Evolutionary conservation across 2,888 invertebrate species (phyloP), one percentile per base, ranked within the genome.

Genomic region (Willowsia nigromaculata): DNA sequence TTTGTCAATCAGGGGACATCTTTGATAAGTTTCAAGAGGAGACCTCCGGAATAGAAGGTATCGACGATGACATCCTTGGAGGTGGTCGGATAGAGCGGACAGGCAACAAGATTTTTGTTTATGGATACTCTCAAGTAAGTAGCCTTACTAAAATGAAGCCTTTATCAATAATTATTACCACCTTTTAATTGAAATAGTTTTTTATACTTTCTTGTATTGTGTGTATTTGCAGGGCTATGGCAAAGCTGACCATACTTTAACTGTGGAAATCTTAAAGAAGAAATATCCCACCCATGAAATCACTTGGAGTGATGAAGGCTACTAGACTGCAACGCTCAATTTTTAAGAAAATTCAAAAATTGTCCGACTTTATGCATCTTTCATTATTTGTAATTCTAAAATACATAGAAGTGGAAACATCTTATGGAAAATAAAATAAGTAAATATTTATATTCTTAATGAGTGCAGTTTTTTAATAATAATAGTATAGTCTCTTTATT

Each of bases 1-100:
- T n/a, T 84, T 87, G 93, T 91, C 89, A 94, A 94, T 62, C 94
- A 96, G 97, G 96, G 59, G 98, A 99, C 94, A 98, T 98, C 91
- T 96, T 96, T 93, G 97, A 97, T 65, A 91, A 91, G 22, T 85
- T 91, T 22, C 62, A 74, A 62, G 90, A 85, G 43, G 80, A 81
- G 56, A 88, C 47, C 6, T 13, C 85, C 15, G 84, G 65, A 7
- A 53, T 89, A 47, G 90, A 91, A n/a, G 95, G 95, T 0, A 93
- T 97, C 88, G 96, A 96, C 89, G 96, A 96, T 90, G 96, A 98
- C 93, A 98, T 98, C 92, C 94, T 98, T 15, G 99, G 99, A 4
- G 99, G 99, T 25, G 99, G 99, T 15, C 95, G 98, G 93, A 99
- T 99, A 93, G 95, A 96, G 47, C 98, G 98, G 94, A 96, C 97